Percentiles rank a stretch among this genome's conserved stretches.
Conservation (phyloP, 2,888 invertebrate genomes). For the Clunio marinus region DNA sequence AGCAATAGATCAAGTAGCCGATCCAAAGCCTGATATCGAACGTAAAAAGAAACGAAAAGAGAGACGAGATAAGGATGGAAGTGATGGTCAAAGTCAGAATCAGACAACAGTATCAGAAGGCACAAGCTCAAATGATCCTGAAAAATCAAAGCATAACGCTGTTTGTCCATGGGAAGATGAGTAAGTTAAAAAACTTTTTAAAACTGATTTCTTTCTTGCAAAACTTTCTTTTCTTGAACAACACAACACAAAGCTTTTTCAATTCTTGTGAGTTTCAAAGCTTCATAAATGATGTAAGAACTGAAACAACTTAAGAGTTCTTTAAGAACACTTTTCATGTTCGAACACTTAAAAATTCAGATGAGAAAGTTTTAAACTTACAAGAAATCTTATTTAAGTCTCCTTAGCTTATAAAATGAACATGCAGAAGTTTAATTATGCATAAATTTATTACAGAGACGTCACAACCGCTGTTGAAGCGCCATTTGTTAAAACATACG, state of each 20-base stretch:
- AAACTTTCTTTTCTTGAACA: too few relatives aligned
- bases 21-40: slow-evolving; percentile 44
- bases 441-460: slow-evolving; percentile 65
- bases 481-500: slow-evolving; percentile 91
- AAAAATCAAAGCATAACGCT: slow-evolving; percentile 62
- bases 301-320: too few relatives aligned
- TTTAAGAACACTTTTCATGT: too few relatives aligned
- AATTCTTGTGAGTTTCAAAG: too few relatives aligned
- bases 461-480: slow-evolving; percentile 75
- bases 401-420: too few relatives aligned
- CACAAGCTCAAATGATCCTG: slow-evolving; percentile 10
- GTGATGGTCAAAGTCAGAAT: slow-evolving; percentile 41
- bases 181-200: slow-evolving; percentile 68
- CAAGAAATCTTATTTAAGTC: too few relatives aligned
- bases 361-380: too few relatives aligned
- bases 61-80: slow-evolving; percentile 46
- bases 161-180: slow-evolving; percentile 95
- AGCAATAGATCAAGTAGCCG: slow-evolving; percentile 42
- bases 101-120: slow-evolving; percentile 36
- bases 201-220: too few relatives aligned
- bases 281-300: too few relatives aligned
- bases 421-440: too few relatives aligned
- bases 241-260: too few relatives aligned
- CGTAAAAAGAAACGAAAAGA: slow-evolving; percentile 46
- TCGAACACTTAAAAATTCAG: too few relatives aligned